Percentiles rank a stretch among this genome's conserved stretches.
phyloP scores from a whole-genome alignment of 2,888 invertebrate genomes.

The Pilophorus perplexus region DNA sequence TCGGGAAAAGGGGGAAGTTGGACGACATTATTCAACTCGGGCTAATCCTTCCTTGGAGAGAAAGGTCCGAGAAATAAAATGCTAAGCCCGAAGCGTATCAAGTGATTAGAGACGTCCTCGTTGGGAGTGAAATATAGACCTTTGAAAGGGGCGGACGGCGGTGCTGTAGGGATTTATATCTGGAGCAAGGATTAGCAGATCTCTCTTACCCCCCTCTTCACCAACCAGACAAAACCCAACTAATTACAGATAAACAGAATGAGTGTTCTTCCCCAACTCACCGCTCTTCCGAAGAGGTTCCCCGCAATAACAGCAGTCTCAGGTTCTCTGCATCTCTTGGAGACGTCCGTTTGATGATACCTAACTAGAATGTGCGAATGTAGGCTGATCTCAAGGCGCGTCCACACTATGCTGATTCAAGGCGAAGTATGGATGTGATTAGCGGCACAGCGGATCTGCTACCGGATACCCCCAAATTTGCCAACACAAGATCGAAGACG shows the following conservation, averaged over 20 bases:
- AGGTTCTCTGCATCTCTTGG: neutral
- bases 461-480: no score
- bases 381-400: no score
- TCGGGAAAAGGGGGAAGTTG: conserved; percentile 1
- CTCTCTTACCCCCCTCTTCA: conserved; percentile 5
- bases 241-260: conserved; percentile 33
- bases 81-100: conserved; percentile 39
- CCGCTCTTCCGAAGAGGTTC: conserved; percentile 23
- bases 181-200: conserved; percentile 34
- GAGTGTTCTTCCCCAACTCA: conserved; percentile 26
- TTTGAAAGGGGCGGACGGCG: conserved; percentile 9
- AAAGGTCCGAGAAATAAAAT: conserved; percentile 41
- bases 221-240: neutral
- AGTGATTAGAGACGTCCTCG: conserved; percentile 41
- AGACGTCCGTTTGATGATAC: no score
- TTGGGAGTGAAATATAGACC: conserved; percentile 29
- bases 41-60: conserved; percentile 35
- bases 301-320: conserved; percentile 2
- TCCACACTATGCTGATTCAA: no score
- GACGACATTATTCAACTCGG: conserved; percentile 36
- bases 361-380: no score
- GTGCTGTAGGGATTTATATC: conserved; percentile 32
- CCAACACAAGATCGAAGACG: no score
- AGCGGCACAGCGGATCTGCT: no score
- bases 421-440: no score